These are phyloP conservation scores for Cephalopachus bancanus DNA, from an alignment of 2,797 vertebrate species.

Conservation along the genomic window DNA sequence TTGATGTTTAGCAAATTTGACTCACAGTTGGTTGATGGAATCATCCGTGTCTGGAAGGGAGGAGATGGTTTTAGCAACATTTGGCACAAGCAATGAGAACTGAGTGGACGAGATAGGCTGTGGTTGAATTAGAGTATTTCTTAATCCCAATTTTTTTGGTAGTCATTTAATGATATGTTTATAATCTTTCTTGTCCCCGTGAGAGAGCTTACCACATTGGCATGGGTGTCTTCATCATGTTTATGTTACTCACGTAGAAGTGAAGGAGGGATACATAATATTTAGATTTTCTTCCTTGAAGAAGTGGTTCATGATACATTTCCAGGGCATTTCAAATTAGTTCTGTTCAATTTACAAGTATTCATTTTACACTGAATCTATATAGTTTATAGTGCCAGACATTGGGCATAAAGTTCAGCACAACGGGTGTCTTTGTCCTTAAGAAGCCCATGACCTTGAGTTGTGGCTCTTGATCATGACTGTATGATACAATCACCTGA, in stretches of 20 bases:
- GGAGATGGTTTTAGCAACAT: neutral
- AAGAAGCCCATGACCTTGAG: neutral
- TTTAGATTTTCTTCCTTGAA: constrained; percentile 32
- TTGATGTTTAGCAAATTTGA: neutral
- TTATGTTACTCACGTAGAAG: neutral
- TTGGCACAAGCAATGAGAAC: neutral
- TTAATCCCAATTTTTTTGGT: constrained; percentile 2
- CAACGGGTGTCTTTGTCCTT: neutral
- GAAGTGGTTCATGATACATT: constrained; percentile 1
- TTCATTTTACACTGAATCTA: neutral
- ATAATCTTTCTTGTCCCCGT: neutral
- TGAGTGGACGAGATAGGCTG: neutral
- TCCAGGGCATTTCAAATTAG: neutral
- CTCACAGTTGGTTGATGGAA: neutral
- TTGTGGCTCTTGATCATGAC: neutral
- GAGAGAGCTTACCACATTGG: neutral
- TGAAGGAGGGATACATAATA: neutral
- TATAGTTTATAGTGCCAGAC: neutral
- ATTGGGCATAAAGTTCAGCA: neutral
- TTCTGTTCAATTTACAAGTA: neutral
- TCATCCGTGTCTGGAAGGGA: neutral
- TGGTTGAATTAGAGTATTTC: neutral
- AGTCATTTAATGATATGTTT: neutral
- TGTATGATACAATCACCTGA: neutral
- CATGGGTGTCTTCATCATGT: neutral